phyloP scores from a whole-genome alignment of 2,797 vertebrate species.

The Chelon labrosus region DNA sequence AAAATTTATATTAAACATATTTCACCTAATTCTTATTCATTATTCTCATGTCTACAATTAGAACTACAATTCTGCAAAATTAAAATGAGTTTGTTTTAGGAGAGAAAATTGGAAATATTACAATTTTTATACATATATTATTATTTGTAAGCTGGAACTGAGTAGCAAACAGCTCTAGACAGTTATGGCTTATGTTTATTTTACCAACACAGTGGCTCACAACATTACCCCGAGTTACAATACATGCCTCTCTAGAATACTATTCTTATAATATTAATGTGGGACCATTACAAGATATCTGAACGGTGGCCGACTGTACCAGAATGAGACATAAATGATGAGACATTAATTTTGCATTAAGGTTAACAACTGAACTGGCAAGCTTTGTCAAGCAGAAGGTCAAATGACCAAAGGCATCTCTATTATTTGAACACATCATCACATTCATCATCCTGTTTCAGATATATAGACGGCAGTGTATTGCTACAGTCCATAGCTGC shows the following conservation, averaged over 20 bases:
- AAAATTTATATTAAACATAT: not conserved
- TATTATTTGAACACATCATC: no score
- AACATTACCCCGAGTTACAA: not conserved
- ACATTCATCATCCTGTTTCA: not conserved
- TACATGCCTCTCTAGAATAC: not conserved
- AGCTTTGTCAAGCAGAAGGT: constrained; percentile 2
- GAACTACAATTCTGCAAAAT: not conserved
- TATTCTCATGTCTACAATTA: not conserved
- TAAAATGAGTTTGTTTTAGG: not conserved
- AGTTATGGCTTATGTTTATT: no score
- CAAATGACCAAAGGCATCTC: not conserved
- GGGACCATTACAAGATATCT: not conserved
- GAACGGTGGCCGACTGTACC: not conserved
- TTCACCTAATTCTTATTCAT: not conserved
- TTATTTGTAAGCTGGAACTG: no score
- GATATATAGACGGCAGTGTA: not conserved
- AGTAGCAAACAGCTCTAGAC: no score
- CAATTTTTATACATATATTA: no score
- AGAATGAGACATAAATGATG: not conserved
- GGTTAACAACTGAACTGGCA: not conserved
- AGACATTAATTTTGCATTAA: not conserved
- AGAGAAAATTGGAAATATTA: no score
- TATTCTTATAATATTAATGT: not conserved
- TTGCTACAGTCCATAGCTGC: constrained; percentile 21
- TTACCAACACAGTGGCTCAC: no score